Conservation (phyloP, 2,888 invertebrate species). For the Schizotus pectinicornis region DNA sequence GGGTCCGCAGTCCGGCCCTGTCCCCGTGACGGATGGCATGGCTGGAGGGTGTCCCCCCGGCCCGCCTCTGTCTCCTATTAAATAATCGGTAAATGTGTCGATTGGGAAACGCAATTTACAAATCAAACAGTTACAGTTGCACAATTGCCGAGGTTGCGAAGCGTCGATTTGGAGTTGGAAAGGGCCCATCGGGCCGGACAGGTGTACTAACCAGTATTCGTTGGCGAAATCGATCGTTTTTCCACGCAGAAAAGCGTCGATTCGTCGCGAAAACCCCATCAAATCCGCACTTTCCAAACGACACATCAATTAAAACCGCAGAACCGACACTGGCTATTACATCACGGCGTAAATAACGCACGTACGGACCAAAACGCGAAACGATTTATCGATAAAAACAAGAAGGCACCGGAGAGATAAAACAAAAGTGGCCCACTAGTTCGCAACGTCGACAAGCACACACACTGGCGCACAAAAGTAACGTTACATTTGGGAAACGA, state of each 20-base stretch:
- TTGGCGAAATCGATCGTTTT: no score
- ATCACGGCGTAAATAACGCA: conserved; percentile 43
- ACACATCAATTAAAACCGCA: conserved; percentile 16
- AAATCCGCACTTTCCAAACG: background rate
- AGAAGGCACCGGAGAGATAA: conserved; percentile 7
- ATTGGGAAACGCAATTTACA: conserved; percentile 9
- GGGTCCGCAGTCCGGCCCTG: no score
- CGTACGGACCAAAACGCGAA: conserved; percentile 32
- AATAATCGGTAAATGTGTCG: conserved; percentile 6
- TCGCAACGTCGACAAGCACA: conserved; percentile 37
- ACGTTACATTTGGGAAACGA: conserved; percentile 54
- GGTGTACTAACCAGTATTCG: no score
- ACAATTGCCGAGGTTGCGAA: background rate
- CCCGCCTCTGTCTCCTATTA: background rate
- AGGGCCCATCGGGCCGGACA: no score
- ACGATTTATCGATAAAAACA: conserved; percentile 20
- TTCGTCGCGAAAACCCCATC: background rate
- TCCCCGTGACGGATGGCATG: background rate
- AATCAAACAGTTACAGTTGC: conserved; percentile 6
- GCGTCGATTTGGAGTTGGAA: no score
- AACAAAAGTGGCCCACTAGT: conserved; percentile 22
- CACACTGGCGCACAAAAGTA: conserved; percentile 50
- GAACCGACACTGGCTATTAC: conserved; percentile 44
- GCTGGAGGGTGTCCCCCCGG: background rate
- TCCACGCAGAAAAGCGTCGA: no score